A percentile compares a stretch with the other conserved stretches of the same genome.
phyloP scores from a whole-genome alignment of 2,888 invertebrate genomes.

The Oxycera nigricornis region DNA sequence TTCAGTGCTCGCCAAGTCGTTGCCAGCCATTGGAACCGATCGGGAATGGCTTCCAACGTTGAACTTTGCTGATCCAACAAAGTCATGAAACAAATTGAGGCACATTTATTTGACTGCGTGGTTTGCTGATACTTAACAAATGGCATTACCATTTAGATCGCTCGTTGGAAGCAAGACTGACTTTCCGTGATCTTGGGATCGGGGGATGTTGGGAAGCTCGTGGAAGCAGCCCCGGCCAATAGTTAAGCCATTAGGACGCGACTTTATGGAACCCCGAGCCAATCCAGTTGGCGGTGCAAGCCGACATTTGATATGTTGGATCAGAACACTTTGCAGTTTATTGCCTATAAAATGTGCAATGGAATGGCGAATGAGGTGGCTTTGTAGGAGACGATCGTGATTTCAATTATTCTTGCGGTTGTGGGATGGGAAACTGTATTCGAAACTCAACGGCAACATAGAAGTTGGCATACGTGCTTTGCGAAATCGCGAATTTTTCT shows the following conservation, averaged over 20 bases:
- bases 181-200: not conserved
- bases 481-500: not conserved
- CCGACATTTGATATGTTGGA: conserved; percentile 2
- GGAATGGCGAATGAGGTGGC: conserved; percentile 19
- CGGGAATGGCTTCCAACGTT: conserved; percentile 13
- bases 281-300: not conserved
- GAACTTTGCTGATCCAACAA: conserved; percentile 38
- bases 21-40: conserved; percentile 3
- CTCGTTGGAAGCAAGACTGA: not conserved
- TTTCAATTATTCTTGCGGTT: conserved; percentile 33
- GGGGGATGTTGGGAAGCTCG: not conserved
- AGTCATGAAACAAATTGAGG: conserved; percentile 35
- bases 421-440: not conserved
- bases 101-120: conserved; percentile 21
- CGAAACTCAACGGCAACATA: too few relatives aligned
- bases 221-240: not conserved
- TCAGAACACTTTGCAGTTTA: conserved; percentile 38
- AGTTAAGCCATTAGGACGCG: not conserved
- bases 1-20: not conserved
- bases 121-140: conserved; percentile 17
- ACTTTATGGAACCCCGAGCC: conserved; percentile 5
- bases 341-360: conserved; percentile 42
- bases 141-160: conserved; percentile 29
- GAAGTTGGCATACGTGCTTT: too few relatives aligned
- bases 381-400: conserved; percentile 40